A percentile compares a stretch with the other conserved stretches of the same genome.
phyloP scores from a whole-genome alignment of 2,113 vertebrate species.

The Vulpes ferrilata region DNA sequence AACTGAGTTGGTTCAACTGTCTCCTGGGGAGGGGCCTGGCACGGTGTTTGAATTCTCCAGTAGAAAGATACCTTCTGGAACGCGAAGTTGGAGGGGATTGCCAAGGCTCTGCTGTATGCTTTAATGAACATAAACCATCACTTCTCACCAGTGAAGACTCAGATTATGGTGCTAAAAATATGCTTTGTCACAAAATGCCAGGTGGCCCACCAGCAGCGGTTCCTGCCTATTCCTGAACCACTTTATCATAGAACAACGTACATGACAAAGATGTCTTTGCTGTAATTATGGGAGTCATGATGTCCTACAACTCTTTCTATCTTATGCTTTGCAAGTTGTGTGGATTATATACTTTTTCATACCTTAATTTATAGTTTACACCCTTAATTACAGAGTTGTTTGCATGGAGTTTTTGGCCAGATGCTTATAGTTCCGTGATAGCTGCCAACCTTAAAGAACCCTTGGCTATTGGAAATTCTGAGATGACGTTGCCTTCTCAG shows the following conservation, averaged over 20 bases:
- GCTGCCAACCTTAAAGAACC: neutral
- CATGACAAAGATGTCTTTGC: neutral
- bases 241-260: neutral
- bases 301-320: neutral
- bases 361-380: slow-evolving; percentile 29
- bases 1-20: neutral
- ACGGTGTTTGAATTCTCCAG: neutral
- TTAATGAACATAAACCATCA: neutral
- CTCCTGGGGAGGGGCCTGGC: neutral
- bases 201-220: neutral
- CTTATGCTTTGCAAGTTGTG: slow-evolving; percentile 2
- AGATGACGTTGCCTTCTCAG: neutral
- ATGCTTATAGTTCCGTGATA: neutral
- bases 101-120: neutral
- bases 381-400: slow-evolving; percentile 54
- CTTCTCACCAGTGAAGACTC: neutral
- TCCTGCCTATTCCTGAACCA: slow-evolving; percentile 48
- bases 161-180: slow-evolving; percentile 9
- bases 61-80: slow-evolving; percentile 5
- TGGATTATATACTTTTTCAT: neutral
- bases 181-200: slow-evolving; percentile 30
- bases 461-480: slow-evolving; percentile 15
- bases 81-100: neutral
- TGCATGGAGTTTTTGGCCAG: neutral
- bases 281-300: slow-evolving; percentile 11